Conservation (phyloP, 2,888 invertebrate genomes). For the Nymphalis c-album region DNA sequence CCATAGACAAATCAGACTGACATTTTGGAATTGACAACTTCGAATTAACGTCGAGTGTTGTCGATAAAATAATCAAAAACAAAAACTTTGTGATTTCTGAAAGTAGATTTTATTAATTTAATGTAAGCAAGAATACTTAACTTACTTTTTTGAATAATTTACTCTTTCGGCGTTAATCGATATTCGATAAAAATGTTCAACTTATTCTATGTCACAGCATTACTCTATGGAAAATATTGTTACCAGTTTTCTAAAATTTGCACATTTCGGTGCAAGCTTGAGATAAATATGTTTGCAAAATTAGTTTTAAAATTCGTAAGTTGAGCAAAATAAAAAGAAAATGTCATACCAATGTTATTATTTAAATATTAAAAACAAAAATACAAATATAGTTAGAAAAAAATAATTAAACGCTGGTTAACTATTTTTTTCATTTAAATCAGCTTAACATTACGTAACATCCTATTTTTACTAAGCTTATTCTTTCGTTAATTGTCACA, state of each 20-base stretch:
- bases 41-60: background rate
- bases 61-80: background rate
- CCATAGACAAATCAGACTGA: conserved; percentile 56
- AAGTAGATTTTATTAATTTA: background rate
- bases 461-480: background rate
- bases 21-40: conserved; percentile 14
- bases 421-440: too few species aligned
- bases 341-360: too few species aligned
- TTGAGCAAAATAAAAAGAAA: too few species aligned
- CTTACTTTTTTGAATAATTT: background rate
- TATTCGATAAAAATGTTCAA: conserved; percentile 1
- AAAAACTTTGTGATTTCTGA: background rate
- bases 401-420: too few species aligned
- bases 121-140: background rate
- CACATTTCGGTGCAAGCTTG: background rate
- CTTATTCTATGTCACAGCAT: conserved; percentile 22
- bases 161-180: conserved; percentile 1
- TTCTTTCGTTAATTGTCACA: background rate
- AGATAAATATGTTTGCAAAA: background rate
- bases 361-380: too few species aligned
- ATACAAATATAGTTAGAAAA: too few species aligned
- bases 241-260: conserved; percentile 19
- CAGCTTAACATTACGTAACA: too few species aligned
- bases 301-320: background rate
- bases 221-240: conserved; percentile 42